Base-by-base conservation (phyloP, 2,888 invertebrate species). In the Rhorus exstirpatorius region DNA sequence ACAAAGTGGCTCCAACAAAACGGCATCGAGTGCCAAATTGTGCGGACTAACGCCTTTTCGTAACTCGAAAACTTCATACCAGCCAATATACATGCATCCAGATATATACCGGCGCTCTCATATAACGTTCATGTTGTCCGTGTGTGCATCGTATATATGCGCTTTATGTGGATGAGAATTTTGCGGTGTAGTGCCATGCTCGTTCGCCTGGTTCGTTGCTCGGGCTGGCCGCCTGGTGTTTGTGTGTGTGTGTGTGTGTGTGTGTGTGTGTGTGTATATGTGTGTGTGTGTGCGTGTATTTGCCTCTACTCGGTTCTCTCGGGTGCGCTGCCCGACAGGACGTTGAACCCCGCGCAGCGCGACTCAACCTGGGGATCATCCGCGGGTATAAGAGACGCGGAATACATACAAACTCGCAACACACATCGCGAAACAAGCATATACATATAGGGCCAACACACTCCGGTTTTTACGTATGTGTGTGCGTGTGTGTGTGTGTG, bases 251-350 rank as follows among this genome's bases (percentile, higher is more conserved):
- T n/a, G n/a, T n/a, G n/a, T n/a, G n/a, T n/a, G n/a, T n/a, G n/a
- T n/a, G n/a, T n/a, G n/a, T n/a, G n/a, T n/a, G n/a, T n/a, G n/a
- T n/a, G n/a, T n/a, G n/a, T n/a, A n/a, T n/a, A n/a, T n/a, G n/a
- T n/a, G n/a, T n/a, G 60, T 61, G 60, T n/a, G 35, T 44, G 55
- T 58, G 72, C 51, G 46, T 63, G n/a, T n/a, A n/a, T n/a, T n/a
- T n/a, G n/a, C 58, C 19, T 58, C 55, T 63, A 68, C 84, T 84
- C 86, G 87, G 85, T 86, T 88, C 88, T 91, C 88, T 91, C 90
- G 92, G 91, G 93, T 92, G 92, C 92, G 92, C 92, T 92, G 92
- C 91, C 91, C 92, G 92, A 82, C 91, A 92, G 92, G 92, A 91
- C 92, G 88, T 92, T 93, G 92, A 92, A 92, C 92, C 88, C 92